Percentiles rank a stretch among this genome's conserved stretches.
Conservation (phyloP, 2,797 vertebrate genomes). For the Fundulus diaphanus region DNA sequence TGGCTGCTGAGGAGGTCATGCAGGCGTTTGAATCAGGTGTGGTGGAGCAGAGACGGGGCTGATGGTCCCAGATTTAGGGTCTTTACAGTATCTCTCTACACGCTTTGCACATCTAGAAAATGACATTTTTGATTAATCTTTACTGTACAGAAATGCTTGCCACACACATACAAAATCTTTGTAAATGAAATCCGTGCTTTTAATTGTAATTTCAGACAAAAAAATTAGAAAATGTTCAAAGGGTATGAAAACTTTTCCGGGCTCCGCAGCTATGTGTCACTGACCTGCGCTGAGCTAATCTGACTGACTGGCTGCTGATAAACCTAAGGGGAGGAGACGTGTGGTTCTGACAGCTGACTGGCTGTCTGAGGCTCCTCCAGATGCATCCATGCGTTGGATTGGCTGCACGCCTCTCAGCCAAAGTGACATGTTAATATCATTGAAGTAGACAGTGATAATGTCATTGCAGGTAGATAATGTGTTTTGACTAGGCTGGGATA, state of each 20-base stretch:
- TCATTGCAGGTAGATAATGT: conserved; percentile 71
- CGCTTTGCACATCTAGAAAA: not conserved
- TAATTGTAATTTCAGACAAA: not conserved
- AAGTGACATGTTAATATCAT: conserved; percentile 67
- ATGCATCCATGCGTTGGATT: conserved; percentile 78
- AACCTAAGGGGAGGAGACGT: conserved; percentile 74
- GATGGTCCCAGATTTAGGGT: too few species aligned
- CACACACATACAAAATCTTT: not conserved
- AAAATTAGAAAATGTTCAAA: not conserved
- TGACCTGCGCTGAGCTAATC: not conserved
- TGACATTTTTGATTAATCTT: not conserved
- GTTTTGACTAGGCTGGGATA: conserved; percentile 58
- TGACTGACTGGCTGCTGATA: conserved; percentile 46
- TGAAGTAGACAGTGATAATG: conserved; percentile 72
- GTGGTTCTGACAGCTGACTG: conserved; percentile 69
- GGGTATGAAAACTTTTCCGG: not conserved
- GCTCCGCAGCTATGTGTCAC: not conserved
- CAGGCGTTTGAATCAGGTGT: too few species aligned
- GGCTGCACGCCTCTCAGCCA: conserved; percentile 72
- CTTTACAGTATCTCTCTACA: not conserved
- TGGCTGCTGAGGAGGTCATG: too few species aligned
- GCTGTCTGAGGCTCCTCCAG: conserved; percentile 43
- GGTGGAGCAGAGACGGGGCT: too few species aligned
- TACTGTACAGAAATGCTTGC: not conserved
- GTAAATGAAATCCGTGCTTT: not conserved